Base-by-base conservation (phyloP, 2,797 vertebrate species). In the Clarias fuscus region DNA sequence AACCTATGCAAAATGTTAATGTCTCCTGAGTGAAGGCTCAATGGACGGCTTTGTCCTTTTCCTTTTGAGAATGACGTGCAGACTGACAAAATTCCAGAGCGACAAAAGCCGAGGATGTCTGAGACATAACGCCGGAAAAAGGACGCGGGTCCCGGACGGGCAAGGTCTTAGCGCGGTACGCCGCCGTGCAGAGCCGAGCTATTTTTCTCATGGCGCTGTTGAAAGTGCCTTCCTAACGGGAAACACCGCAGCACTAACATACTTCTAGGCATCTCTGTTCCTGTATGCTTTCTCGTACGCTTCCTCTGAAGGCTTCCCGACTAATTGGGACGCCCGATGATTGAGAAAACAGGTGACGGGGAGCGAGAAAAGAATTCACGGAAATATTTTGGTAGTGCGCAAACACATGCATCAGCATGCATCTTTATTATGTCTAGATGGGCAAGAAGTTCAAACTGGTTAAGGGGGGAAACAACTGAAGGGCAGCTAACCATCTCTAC, bases 161-260 rank as follows among this genome's bases (percentile, higher is more conserved):
- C 27, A 58, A 84, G 86, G 82, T 70, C 73, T n/a, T 88, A 64
- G 62, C 70, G 64, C 85, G 87, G 65, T 33, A 83, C 43, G 79
- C 83, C 86, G 86, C 76, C 85, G 2, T 22, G 40, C 65, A 81
- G 56, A 80, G 65, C 11, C 1, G 27, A 77, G 81, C 78, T 80
- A 86, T 83, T 75, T 10, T 91, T 90, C 88, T 90, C 87, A 89
- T 89, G 87, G 88, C 87, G 86, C 59, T 18, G 88, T 88, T 86
- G 86, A 91, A 88, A 90, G 88, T 86, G 86, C 87, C 88, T 88
- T 91, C 89, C 90, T 89, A 79, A 90, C 72, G 88, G 89, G 90
- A 91, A 89, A 72, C 59, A 48, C 56, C 86, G 2, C 83, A 64
- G n/a, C 62, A 84, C 77, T 85, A 88, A 90, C 75, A 78, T 77